Evolutionary conservation across 2,113 vertebrate genomes (phyloP).

Genomic region (Alectura lathami): DNA sequence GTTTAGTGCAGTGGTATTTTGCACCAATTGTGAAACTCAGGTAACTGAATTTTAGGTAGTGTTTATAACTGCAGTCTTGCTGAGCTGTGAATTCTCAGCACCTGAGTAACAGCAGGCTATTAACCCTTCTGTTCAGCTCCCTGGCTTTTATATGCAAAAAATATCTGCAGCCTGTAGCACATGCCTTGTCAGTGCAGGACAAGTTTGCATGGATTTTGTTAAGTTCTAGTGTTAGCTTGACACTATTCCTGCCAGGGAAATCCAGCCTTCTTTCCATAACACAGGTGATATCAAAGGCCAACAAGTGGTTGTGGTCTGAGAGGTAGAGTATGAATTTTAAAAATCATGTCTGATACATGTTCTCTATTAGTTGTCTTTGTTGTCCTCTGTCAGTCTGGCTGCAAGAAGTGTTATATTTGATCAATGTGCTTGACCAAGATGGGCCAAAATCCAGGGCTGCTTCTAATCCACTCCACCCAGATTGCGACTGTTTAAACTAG

Average conservation of each 20-base stretch:
- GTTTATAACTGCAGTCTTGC: background rate
- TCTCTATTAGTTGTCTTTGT: background rate
- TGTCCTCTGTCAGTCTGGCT: background rate
- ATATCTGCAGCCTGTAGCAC: background rate
- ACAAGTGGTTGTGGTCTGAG: background rate
- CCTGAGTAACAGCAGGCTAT: background rate
- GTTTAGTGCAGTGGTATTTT: background rate
- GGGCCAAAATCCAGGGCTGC: background rate
- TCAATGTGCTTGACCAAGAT: background rate
- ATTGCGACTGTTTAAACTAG: background rate
- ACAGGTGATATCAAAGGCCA: accelerated
- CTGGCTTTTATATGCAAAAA: background rate
- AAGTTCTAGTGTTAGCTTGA: background rate
- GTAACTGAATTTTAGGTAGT: background rate
- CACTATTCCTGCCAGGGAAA: background rate
- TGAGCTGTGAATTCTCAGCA: background rate
- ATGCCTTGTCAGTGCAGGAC: accelerated
- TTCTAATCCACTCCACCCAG: background rate
- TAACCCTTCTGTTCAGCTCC: background rate
- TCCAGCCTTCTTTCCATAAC: background rate
- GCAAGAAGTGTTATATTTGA: background rate
- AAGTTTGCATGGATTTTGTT: background rate
- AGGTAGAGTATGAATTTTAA: background rate
- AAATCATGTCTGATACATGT: background rate
- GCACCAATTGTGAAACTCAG: background rate